Evolutionary conservation across 2,888 invertebrate species (phyloP).

Genomic region (Sminthurides aquaticus): DNA sequence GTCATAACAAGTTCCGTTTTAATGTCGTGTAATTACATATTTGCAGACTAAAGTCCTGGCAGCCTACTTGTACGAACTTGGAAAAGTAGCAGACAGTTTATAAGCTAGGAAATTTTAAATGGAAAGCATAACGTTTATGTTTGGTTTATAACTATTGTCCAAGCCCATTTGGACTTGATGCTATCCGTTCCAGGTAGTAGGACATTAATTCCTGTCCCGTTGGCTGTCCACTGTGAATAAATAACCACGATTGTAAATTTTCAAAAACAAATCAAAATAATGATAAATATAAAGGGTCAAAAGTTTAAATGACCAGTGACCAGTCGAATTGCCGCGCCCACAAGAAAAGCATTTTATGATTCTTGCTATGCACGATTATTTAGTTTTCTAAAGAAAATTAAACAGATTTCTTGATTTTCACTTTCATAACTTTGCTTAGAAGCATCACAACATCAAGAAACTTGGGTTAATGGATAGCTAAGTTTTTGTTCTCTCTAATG

Average conservation of each 20-base stretch:
- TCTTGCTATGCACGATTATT: too few species aligned
- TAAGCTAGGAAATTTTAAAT: background rate
- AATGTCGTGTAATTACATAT: constrained; percentile 39
- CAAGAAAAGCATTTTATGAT: too few species aligned
- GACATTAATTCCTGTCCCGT: constrained; percentile 18
- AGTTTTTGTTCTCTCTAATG: too few species aligned
- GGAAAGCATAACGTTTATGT: too few species aligned
- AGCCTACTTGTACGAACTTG: constrained; percentile 76
- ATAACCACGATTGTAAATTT: constrained; percentile 3
- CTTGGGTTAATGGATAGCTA: too few species aligned
- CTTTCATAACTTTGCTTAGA: too few species aligned
- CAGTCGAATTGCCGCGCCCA: too few species aligned
- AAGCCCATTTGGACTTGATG: constrained; percentile 33
- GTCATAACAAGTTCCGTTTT: constrained; percentile 21
- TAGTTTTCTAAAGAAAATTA: too few species aligned
- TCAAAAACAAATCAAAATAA: background rate
- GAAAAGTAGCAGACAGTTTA: constrained; percentile 5
- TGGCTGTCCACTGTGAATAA: constrained; percentile 19
- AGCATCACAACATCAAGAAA: too few species aligned
- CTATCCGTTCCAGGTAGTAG: constrained; percentile 21
- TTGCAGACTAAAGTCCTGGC: constrained; percentile 83
- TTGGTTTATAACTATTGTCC: constrained; percentile 32
- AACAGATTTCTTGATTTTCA: too few species aligned
- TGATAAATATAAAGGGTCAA: too few species aligned
- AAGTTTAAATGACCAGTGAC: too few species aligned